These are phyloP conservation scores for Unio delphinus DNA, from an alignment of 2,888 invertebrate genomes.

Conservation along the genomic window DNA sequence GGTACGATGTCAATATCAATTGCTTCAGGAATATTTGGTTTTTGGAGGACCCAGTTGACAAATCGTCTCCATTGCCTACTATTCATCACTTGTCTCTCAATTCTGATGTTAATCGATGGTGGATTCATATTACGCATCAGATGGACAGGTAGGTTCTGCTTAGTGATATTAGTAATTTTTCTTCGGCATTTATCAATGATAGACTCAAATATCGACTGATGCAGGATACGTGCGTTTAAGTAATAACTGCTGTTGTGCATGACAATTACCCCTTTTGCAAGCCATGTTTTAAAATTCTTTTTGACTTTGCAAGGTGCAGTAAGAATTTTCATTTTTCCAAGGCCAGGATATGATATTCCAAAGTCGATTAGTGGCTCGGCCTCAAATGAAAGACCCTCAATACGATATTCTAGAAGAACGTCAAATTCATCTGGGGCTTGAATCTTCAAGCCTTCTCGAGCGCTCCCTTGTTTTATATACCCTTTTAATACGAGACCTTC, in stretches of 20 bases:
- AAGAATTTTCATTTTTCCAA: too few species aligned
- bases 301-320: not conserved
- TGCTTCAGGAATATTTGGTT: too few species aligned
- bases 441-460: conserved; percentile 35
- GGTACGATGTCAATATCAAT: conserved; percentile 45
- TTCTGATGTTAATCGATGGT: conserved; percentile 23
- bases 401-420: conserved; percentile 20
- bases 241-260: not conserved
- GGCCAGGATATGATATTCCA: too few species aligned
- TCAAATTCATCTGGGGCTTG: conserved; percentile 32
- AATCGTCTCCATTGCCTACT: too few species aligned
- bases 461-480: conserved; percentile 30
- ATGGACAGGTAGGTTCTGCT: not conserved
- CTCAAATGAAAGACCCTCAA: conserved; percentile 13
- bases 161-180: not conserved
- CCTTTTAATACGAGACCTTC: conserved; percentile 13
- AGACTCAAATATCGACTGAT: conserved; percentile 16
- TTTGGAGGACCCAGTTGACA: too few species aligned
- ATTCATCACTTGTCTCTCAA: too few species aligned
- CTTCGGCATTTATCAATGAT: conserved; percentile 9
- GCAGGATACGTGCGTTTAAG: conserved; percentile 14
- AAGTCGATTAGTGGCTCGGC: not conserved
- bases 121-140: conserved; percentile 20
- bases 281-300: conserved; percentile 9
- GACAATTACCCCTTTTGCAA: conserved; percentile 8